These are phyloP conservation scores for Ammodytes marinus DNA, from an alignment of 2,113 vertebrate genomes.

Conservation along the genomic window DNA sequence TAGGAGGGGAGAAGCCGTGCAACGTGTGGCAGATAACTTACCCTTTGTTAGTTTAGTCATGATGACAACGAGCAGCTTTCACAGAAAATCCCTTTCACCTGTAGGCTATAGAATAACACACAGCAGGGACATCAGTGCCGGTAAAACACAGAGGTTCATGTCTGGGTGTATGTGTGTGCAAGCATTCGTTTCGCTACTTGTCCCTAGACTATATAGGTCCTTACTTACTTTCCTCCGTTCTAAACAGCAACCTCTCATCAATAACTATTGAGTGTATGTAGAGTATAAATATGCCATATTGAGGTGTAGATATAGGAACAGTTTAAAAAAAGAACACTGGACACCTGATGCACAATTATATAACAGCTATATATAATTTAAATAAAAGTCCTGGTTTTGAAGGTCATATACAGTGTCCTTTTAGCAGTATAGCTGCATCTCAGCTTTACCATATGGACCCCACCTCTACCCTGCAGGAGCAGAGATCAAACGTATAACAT, in stretches of 20 bases:
- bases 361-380: not conserved
- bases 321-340: not conserved
- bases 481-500: not conserved
- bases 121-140: constrained; percentile 11
- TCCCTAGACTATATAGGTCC: not conserved
- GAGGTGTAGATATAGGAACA: not conserved
- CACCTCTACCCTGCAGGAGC: not conserved
- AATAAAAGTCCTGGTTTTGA: not conserved
- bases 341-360: not conserved
- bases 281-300: not conserved
- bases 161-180: not conserved
- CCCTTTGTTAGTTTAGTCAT: constrained; percentile 62
- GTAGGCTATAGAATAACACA: constrained; percentile 13
- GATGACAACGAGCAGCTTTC: constrained; percentile 14
- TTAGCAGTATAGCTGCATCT: not conserved
- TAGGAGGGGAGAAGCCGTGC: not conserved
- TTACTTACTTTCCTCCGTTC: too few relatives aligned
- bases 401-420: not conserved
- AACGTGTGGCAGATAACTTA: constrained; percentile 9
- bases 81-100: constrained; percentile 42
- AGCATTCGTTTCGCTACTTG: not conserved
- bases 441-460: not conserved
- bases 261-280: too few relatives aligned
- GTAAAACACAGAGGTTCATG: not conserved
- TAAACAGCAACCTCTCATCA: too few relatives aligned